Base-by-base conservation (phyloP, 2,113 vertebrate species). In the Ivindomyrus marchei region DNA sequence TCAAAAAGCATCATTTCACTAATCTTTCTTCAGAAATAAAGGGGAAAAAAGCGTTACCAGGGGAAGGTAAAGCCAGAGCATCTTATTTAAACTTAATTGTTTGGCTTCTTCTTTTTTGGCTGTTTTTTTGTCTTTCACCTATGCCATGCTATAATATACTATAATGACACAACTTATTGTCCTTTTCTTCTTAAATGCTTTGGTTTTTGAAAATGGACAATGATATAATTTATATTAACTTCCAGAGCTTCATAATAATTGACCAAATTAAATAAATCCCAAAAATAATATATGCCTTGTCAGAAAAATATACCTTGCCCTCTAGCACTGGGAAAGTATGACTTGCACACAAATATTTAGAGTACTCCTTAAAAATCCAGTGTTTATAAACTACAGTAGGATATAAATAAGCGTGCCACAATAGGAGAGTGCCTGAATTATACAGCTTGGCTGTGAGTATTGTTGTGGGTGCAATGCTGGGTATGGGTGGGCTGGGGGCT, bases 361-460 rank as follows among this genome's bases (percentile, higher is more conserved):
- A 15, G 47, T 84, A 7, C 47, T 53, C 88, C 50, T 83, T 56
- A 53, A 42, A 89, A 94, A 92, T 93, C 90, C 92, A 91, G 36
- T 91, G 93, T 94, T 94, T 94, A 94, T 2, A 80, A 80, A 80
- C 15, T 89, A 62, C 58, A 50, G 87, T 88, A 62, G 36, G 94
- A 95, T 94, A 93, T 89, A 49, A 93, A 92, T 96, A 95, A 94
- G 91, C 94, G 92, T 91, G 92, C 92, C 92, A 90, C 91, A 80
- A 93, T 92, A 94, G 93, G 92, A 92, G 93, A 89, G 92, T 62
- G 94, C 93, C 96, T 97, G 94, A 97, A 96, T 97, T 96, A 97
- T 97, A 96, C 95, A 95, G 93, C 94, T 94, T 93, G 95, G 92
- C 95, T 95, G 93, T 92, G 94, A 95, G 62, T 13, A 86, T 86